phyloP scores from a whole-genome alignment of 2,113 vertebrate genomes.

The Prinia subflava region DNA sequence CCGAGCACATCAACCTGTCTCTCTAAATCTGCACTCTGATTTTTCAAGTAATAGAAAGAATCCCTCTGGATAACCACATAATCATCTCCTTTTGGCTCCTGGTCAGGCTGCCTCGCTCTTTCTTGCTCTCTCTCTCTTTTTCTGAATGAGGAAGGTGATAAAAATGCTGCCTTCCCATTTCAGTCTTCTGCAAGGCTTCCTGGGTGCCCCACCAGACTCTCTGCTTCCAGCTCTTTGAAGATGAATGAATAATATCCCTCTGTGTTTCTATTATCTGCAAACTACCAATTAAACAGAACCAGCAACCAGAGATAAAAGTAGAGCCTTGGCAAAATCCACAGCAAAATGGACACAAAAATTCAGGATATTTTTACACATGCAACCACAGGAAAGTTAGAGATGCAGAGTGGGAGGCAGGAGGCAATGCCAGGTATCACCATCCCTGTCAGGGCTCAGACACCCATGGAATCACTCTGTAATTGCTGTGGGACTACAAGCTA shows the following conservation, averaged over 20 bases:
- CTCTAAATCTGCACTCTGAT: slow-evolving; percentile 59
- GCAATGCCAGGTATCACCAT: neutral
- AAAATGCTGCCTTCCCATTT: neutral
- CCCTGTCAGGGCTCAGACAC: neutral
- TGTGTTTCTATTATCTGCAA: slow-evolving; percentile 15
- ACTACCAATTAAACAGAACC: slow-evolving; percentile 10
- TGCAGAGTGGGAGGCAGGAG: neutral
- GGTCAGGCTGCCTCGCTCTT: slow-evolving; percentile 2
- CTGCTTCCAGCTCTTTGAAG: slow-evolving; percentile 34
- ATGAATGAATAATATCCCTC: neutral
- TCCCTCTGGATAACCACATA: slow-evolving; percentile 62
- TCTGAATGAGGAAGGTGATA: slow-evolving; percentile 22
- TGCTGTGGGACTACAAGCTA: neutral
- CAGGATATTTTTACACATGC: neutral
- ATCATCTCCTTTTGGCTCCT: slow-evolving; percentile 57
- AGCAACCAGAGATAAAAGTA: neutral
- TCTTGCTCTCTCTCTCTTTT: slow-evolving; percentile 15
- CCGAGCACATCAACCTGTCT: slow-evolving; percentile 58
- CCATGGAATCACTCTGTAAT: neutral
- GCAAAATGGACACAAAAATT: neutral
- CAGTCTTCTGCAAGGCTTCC: neutral
- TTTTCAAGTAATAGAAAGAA: slow-evolving; percentile 64
- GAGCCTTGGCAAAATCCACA: neutral
- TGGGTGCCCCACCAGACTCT: slow-evolving; percentile 6
- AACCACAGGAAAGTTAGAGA: neutral